These are phyloP conservation scores for Psittacula cyanocephala DNA, from an alignment of 2,113 vertebrate genomes.

Conservation along the genomic window DNA sequence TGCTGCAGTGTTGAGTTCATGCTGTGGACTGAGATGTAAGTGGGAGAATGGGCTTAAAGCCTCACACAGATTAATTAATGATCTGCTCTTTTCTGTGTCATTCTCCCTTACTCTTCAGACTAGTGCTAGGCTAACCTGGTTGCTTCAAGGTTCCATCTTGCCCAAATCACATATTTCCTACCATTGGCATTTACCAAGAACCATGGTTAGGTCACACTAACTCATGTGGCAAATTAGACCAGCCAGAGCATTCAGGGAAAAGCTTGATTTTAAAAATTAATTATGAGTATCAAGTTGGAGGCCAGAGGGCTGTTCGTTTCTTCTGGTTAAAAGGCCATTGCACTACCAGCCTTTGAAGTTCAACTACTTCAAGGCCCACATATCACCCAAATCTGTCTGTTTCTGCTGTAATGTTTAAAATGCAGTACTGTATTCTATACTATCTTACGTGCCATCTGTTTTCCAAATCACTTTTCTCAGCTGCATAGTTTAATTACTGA, in stretches of 20 bases:
- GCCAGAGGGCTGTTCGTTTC: not conserved
- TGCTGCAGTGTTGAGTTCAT: rapidly evolving
- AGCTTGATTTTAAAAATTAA: not conserved
- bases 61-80: not conserved
- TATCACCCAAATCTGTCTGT: not conserved
- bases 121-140: not conserved
- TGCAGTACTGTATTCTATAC: not conserved
- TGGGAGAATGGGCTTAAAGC: not conserved
- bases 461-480: conserved; percentile 43
- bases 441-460: conserved; percentile 56
- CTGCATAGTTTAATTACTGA: conserved; percentile 46
- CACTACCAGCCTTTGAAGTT: conserved; percentile 5
- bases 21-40: rapidly evolving
- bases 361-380: not conserved
- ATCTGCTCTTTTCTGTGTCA: not conserved
- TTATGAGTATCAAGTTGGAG: not conserved
- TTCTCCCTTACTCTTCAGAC: not conserved
- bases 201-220: not conserved
- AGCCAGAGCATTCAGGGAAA: not conserved
- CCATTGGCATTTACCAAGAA: not conserved
- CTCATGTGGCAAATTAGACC: not conserved
- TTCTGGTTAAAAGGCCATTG: not conserved
- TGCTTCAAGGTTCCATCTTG: not conserved
- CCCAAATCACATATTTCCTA: not conserved
- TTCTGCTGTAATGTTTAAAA: not conserved